Conservation (phyloP, 23 tunicate species). For the Clavelina lepadiformis region DNA sequence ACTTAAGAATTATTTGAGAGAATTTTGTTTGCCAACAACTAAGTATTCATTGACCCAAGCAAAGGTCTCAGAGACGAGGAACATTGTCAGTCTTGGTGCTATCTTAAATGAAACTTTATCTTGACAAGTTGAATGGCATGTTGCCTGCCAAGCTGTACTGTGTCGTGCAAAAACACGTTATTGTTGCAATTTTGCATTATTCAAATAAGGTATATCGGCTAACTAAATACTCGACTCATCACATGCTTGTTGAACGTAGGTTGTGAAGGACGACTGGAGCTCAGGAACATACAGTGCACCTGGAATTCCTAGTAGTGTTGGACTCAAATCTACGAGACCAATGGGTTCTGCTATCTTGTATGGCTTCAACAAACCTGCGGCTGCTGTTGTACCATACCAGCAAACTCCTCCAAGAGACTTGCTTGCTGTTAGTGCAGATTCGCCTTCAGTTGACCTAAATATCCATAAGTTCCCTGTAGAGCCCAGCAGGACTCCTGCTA, state of each 20-base stretch:
- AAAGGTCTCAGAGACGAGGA: too few relatives aligned
- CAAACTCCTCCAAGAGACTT: constrained; percentile 51
- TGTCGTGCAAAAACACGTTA: too few relatives aligned
- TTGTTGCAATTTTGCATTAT: background rate
- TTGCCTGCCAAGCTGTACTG: too few relatives aligned
- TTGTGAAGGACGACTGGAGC: constrained; percentile 68
- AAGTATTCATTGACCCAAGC: too few relatives aligned
- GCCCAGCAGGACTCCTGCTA: background rate
- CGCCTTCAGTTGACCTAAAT: background rate
- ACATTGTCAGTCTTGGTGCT: too few relatives aligned
- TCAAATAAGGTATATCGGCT: too few relatives aligned
- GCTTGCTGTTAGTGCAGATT: background rate
- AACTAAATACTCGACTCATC: background rate
- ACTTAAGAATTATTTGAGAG: too few relatives aligned
- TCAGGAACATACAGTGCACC: constrained; percentile 1
- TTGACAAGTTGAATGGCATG: too few relatives aligned
- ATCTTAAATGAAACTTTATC: too few relatives aligned
- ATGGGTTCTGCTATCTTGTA: constrained; percentile 30
- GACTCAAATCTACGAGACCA: background rate
- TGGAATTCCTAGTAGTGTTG: constrained; percentile 10
- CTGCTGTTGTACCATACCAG: constrained; percentile 75
- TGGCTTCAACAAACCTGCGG: constrained; percentile 88
- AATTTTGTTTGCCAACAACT: too few relatives aligned
- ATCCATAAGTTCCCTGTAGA: background rate
- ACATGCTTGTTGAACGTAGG: constrained; percentile 11